Conservation (phyloP, 2,113 vertebrate genomes). For the Nematolebias whitei region DNA sequence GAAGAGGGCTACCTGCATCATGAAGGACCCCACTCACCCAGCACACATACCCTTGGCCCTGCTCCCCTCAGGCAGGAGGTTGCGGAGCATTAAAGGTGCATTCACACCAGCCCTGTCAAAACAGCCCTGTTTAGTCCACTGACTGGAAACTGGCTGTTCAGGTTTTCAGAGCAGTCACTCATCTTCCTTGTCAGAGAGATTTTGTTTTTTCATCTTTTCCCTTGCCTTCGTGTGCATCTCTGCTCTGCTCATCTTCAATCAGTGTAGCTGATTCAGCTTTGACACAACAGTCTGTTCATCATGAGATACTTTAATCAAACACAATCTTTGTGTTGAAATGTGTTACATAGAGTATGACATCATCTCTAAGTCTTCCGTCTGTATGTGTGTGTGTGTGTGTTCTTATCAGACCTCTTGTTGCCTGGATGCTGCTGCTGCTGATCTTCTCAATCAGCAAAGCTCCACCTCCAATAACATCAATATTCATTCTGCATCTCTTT, state of each 20-base stretch:
- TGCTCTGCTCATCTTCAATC: background rate
- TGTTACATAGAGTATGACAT: background rate
- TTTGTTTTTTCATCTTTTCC: background rate
- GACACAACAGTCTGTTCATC: no score
- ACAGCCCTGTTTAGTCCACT: no score
- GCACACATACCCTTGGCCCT: no score
- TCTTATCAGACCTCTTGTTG: background rate
- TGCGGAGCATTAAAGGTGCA: no score
- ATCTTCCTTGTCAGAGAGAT: background rate
- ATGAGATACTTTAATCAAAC: background rate
- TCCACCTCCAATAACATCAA: background rate
- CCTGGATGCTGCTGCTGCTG: conserved; percentile 4
- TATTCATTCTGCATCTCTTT: background rate
- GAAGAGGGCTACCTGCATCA: no score
- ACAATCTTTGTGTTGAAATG: background rate
- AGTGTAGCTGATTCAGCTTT: background rate
- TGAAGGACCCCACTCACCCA: no score
- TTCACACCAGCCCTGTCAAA: no score
- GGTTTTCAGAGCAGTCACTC: background rate
- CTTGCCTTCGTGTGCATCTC: background rate
- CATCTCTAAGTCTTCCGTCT: background rate
- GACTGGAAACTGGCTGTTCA: background rate
- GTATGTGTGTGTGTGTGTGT: background rate
- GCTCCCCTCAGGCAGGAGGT: no score
- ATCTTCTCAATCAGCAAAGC: background rate